Percentiles rank a stretch among this genome's conserved stretches.
phyloP scores from a whole-genome alignment of 2,797 vertebrate species.

The Lemur catta region DNA sequence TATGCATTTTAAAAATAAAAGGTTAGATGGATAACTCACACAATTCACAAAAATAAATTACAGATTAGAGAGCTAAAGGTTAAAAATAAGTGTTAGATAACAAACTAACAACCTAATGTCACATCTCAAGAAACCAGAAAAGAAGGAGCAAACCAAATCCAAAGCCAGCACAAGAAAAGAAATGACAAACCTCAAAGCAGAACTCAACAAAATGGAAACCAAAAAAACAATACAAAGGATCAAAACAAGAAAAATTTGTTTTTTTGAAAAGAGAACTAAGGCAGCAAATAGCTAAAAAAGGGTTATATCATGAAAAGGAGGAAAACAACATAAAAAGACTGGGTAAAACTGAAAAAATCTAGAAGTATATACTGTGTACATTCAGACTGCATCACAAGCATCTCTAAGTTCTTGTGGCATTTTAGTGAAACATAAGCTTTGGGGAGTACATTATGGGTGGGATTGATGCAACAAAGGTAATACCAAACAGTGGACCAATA shows the following conservation, averaged over 20 bases:
- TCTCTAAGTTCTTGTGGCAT: not conserved
- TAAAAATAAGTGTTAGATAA: not conserved
- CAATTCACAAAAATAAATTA: not conserved
- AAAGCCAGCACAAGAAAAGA: too few relatives aligned
- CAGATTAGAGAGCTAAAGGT: not conserved
- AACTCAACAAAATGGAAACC: too few relatives aligned
- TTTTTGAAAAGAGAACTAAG: not conserved
- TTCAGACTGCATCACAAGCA: not conserved
- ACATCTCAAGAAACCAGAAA: too few relatives aligned
- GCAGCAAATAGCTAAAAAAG: not conserved
- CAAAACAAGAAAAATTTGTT: too few relatives aligned
- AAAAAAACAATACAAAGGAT: too few relatives aligned
- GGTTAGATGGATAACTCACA: not conserved
- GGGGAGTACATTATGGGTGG: not conserved
- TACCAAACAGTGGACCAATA: not conserved
- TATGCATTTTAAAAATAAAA: not conserved
- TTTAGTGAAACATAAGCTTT: not conserved
- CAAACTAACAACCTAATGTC: too few relatives aligned
- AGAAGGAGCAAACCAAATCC: too few relatives aligned
- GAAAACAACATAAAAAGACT: not conserved
- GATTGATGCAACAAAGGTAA: not conserved
- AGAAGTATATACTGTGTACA: not conserved
- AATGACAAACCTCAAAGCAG: too few relatives aligned
- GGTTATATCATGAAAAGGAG: not conserved
- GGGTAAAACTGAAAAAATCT: not conserved